Evolutionary conservation across 2,888 invertebrate genomes (phyloP), one percentile per base, ranked within the genome.

Genomic region (Cecidostiba fungosa): DNA sequence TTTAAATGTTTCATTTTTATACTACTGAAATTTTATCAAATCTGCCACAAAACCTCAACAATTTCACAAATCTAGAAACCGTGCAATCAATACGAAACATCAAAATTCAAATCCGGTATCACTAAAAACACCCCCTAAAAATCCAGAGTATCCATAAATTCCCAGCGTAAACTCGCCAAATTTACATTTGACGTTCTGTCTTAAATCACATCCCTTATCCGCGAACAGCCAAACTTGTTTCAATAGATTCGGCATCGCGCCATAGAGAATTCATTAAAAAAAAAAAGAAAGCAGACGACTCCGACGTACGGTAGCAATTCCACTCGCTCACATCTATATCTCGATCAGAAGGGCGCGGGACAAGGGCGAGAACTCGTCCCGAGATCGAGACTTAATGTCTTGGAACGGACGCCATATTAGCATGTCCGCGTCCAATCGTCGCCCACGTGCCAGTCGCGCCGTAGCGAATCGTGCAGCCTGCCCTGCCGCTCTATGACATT

Each of bases 381-480:
- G 50, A 62, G 86, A 86, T 86, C 82, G 82, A 82, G 84, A 89
- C 86, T 92, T 92, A 93, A 93, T 93, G 93, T 92, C 90, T 92
- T 90, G 93, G 92, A 93, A 93, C 93, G 93, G 91, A 91, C 92
- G 92, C 90, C 91, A 91, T 92, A 93, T 93, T 93, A 93, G 91
- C 93, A 93, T 93, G 91, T 92, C 92, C 92, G 92, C 90, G 88
- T 92, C 93, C 92, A 93, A 93, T 93, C 92, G 91, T 90, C 89
- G 91, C 90, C 91, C 93, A 93, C 93, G 93, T 93, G 93, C 92
- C 91, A 89, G 88, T 89, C 72, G 47, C 66, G 90, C 89, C 89
- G 87, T 85, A 88, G 91, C 90, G 66, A 66, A 66, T 66, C 66
- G 66, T 66, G 66, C 66, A 66, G 66, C 39, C 19, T 72, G 72